Percentiles rank a stretch among this genome's conserved stretches.
Conservation (phyloP, 2,888 invertebrate genomes). For the Lasioglossum morio region DNA sequence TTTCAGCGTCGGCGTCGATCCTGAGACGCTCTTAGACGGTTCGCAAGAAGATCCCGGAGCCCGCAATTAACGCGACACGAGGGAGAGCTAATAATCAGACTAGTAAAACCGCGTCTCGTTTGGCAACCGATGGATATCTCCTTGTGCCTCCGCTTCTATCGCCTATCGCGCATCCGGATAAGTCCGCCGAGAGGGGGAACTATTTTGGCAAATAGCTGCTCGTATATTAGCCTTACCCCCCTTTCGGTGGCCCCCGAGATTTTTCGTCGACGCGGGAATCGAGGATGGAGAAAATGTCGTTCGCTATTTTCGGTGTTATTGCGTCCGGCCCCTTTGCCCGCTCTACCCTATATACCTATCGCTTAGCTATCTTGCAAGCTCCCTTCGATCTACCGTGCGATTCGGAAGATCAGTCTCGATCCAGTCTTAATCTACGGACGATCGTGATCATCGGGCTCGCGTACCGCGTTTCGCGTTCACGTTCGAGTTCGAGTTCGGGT, state of each 20-base stretch:
- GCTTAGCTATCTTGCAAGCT: slow-evolving; percentile 17
- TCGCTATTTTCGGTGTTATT: slow-evolving; percentile 83
- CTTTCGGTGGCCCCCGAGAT: slow-evolving; percentile 34
- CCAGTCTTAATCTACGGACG: slow-evolving; percentile 64
- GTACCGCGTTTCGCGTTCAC: slow-evolving; percentile 21
- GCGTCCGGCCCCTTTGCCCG: slow-evolving; percentile 67
- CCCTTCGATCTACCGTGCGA: slow-evolving; percentile 37
- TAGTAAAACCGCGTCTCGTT: slow-evolving; percentile 65
- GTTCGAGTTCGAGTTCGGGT: background rate
- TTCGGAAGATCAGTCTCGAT: slow-evolving; percentile 66
- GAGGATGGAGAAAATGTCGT: slow-evolving; percentile 79
- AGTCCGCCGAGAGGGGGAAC: slow-evolving; percentile 68
- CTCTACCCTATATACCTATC: slow-evolving; percentile 27
- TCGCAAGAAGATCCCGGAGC: slow-evolving; percentile 26
- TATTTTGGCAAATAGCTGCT: slow-evolving; percentile 80
- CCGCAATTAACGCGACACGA: slow-evolving; percentile 65
- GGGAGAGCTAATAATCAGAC: slow-evolving; percentile 62
- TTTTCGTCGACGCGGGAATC: slow-evolving; percentile 56
- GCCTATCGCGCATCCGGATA: slow-evolving; percentile 15
- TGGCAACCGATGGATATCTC: slow-evolving; percentile 80
- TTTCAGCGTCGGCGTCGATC: background rate
- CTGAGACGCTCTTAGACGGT: background rate
- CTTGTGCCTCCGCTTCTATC: background rate
- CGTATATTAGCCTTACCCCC: slow-evolving; percentile 71
- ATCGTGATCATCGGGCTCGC: slow-evolving; percentile 53